Conservation (phyloP, 2,888 invertebrate genomes). For the Synanthedon vespiformis region DNA sequence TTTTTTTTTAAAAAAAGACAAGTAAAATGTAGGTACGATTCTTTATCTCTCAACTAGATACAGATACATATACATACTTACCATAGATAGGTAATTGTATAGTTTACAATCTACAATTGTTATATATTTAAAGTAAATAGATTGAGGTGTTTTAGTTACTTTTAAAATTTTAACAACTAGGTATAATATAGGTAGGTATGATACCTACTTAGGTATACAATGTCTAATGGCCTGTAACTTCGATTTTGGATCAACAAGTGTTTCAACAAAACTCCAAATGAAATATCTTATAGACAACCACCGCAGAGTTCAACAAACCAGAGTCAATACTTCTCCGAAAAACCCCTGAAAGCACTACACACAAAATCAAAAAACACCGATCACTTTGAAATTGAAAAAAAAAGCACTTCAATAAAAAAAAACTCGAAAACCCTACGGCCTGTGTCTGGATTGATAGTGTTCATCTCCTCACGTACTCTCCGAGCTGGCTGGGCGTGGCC, state of each 20-base stretch:
- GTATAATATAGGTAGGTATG: background rate
- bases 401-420: constrained; percentile 36
- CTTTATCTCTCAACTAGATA: too few species aligned
- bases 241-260: background rate
- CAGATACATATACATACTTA: too few species aligned
- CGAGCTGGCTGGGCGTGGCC: constrained; percentile 54
- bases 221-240: background rate
- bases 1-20: too few species aligned
- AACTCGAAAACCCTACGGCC: constrained; percentile 50
- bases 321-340: background rate
- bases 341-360: constrained; percentile 26
- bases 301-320: background rate
- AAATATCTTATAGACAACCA: too few species aligned
- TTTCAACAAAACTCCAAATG: background rate
- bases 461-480: constrained; percentile 45
- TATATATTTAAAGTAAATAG: too few species aligned
- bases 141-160: too few species aligned
- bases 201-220: background rate
- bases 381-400: constrained; percentile 46
- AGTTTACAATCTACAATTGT: too few species aligned
- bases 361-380: constrained; percentile 46
- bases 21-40: too few species aligned
- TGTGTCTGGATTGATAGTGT: constrained; percentile 55
- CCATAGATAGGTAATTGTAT: too few species aligned
- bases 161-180: too few species aligned